Conservation (phyloP, 1,140 invertebrate species). For the Sycophaga agraensis region DNA sequence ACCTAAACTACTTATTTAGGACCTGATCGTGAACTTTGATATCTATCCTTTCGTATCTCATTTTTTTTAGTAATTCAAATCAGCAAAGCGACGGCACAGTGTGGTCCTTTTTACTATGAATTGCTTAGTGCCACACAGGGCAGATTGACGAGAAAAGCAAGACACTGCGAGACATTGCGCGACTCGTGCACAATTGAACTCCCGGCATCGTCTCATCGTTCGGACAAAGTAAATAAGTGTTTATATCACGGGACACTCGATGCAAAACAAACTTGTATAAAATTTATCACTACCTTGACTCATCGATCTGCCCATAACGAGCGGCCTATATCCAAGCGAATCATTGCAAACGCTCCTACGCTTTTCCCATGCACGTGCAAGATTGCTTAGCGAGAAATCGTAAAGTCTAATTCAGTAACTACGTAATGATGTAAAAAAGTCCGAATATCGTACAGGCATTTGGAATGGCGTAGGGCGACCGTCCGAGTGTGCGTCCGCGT, state of each 20-base stretch:
- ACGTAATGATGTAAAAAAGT: conserved; percentile 9
- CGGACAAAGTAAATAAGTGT: conserved; percentile 2
- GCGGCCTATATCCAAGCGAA: neutral
- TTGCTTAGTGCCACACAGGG: conserved; percentile 4
- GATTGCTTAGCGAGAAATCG: conserved; percentile 14
- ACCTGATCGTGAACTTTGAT: conserved; percentile 23
- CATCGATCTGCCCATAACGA: conserved; percentile 7
- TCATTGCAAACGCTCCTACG: conserved; percentile 4
- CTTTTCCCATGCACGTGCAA: neutral
- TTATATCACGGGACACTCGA: conserved; percentile 15
- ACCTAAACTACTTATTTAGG: conserved; percentile 33
- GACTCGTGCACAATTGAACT: too few relatives aligned
- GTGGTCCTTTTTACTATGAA: too few relatives aligned
- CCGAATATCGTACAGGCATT: neutral
- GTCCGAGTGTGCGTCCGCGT: too few relatives aligned
- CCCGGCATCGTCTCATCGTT: too few relatives aligned
- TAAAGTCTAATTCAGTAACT: conserved; percentile 10
- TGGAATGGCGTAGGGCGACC: too few relatives aligned
- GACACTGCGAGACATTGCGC: too few relatives aligned
- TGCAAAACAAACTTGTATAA: conserved; percentile 28
- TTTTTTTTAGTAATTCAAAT: too few relatives aligned
- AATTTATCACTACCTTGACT: conserved; percentile 26
- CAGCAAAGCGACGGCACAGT: too few relatives aligned
- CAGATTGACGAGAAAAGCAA: conserved; percentile 19
- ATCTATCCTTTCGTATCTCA: too few relatives aligned